Conservation (phyloP, 2,888 invertebrate genomes). For the Drosophila pseudotakahashii region DNA sequence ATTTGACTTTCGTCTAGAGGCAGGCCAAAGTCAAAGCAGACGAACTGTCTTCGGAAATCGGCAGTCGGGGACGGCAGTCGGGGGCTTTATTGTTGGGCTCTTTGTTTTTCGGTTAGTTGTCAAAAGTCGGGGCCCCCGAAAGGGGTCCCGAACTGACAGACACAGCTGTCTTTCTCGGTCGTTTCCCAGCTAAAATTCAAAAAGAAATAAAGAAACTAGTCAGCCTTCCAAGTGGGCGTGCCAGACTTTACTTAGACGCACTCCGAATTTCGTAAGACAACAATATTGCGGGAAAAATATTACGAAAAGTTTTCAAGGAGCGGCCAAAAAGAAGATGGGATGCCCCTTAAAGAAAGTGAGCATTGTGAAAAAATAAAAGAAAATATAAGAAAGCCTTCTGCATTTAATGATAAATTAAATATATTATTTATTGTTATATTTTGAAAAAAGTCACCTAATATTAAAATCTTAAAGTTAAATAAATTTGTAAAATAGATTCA, state of each 20-base stretch:
- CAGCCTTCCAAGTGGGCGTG: conserved; percentile 29
- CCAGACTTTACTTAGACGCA: conserved; percentile 30
- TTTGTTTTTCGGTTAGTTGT: conserved; percentile 37
- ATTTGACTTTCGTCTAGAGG: conserved; percentile 36
- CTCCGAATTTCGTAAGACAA: conserved; percentile 38
- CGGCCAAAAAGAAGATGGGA: neutral
- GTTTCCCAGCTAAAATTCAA: neutral
- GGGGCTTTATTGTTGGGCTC: conserved; percentile 7
- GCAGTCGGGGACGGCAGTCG: neutral
- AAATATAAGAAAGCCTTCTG: neutral
- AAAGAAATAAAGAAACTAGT: conserved; percentile 8
- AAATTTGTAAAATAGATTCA: no score
- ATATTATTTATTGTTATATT: no score
- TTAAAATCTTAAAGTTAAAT: no score
- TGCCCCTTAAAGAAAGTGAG: neutral
- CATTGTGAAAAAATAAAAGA: neutral
- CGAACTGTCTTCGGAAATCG: conserved; percentile 58
- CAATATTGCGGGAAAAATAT: conserved; percentile 10
- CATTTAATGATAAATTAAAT: neutral
- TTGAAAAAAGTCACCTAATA: no score
- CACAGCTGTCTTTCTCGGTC: conserved; percentile 2
- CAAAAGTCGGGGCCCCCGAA: conserved; percentile 26
- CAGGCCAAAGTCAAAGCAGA: conserved; percentile 50
- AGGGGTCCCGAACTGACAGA: conserved; percentile 11
- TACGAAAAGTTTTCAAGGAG: conserved; percentile 16